Evolutionary conservation across 2,888 invertebrate species (phyloP).

Genomic region (Ormia ochracea): DNA sequence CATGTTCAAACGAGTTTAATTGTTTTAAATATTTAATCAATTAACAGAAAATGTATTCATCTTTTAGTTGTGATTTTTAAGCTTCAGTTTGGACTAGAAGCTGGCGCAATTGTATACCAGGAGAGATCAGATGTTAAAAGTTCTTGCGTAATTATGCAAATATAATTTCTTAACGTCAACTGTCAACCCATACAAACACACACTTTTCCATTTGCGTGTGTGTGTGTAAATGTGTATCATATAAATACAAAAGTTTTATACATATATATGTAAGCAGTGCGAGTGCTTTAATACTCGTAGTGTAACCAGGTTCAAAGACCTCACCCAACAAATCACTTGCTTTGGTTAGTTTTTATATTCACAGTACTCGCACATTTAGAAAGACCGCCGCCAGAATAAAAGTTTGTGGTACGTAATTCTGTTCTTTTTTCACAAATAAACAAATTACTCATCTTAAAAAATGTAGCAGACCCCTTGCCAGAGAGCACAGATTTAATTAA

Average conservation of each 20-base stretch:
- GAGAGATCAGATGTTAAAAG: neutral
- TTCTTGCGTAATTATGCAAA: neutral
- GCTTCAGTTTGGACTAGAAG: neutral
- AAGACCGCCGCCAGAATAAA: constrained; percentile 56
- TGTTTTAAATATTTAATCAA: neutral
- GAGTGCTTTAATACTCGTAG: neutral
- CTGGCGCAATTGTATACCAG: neutral
- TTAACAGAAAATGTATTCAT: neutral
- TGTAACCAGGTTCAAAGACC: constrained; percentile 56
- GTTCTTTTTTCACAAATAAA: constrained; percentile 52
- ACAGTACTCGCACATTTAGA: constrained; percentile 33
- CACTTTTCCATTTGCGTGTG: neutral
- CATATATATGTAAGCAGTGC: neutral
- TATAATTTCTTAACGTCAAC: too few species aligned
- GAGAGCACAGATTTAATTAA: constrained; percentile 41
- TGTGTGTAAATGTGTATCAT: neutral
- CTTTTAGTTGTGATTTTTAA: neutral
- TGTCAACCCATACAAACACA: too few species aligned
- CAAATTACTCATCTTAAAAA: constrained; percentile 57
- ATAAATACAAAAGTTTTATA: too few species aligned
- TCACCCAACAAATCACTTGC: constrained; percentile 59
- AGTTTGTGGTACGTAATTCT: too few species aligned
- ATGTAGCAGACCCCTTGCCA: constrained; percentile 29
- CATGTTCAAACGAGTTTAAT: neutral
- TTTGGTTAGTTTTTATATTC: constrained; percentile 48